phyloP scores from a whole-genome alignment of 30 jellyfish, hydroid and myxozoan species.

The Hydractinia symbiolongicarpus region DNA sequence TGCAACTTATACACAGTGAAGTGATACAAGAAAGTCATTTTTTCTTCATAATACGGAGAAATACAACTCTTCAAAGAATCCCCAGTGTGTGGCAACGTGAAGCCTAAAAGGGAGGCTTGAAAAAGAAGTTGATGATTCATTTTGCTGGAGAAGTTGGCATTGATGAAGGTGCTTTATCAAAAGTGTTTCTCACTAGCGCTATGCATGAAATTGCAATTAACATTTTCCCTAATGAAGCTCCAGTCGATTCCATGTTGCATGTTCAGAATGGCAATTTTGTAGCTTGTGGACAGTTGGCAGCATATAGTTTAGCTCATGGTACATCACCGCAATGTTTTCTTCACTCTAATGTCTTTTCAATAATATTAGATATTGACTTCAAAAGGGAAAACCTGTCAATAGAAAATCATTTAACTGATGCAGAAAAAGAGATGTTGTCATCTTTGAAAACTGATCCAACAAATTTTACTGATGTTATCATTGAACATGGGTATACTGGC shows the following conservation, averaged over 20 bases:
- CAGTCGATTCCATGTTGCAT: slow-evolving; percentile 23
- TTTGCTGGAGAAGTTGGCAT: slow-evolving; percentile 42
- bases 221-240: slow-evolving; percentile 34
- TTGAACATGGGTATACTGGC: too few relatives aligned
- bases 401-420: too few relatives aligned
- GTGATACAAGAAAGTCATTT: too few relatives aligned
- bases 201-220: slow-evolving; percentile 22
- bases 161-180: slow-evolving; percentile 34
- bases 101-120: slow-evolving; percentile 17
- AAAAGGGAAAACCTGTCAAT: neutral
- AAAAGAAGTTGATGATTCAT: slow-evolving; percentile 25
- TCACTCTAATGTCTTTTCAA: too few relatives aligned
- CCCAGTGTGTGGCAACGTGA: slow-evolving; percentile 19
- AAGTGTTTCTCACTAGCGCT: slow-evolving; percentile 28
- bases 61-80: slow-evolving; percentile 6
- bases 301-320: slow-evolving; percentile 44
- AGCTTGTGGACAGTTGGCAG: slow-evolving; percentile 37
- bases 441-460: too few relatives aligned
- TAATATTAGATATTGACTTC: neutral
- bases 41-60: slow-evolving; percentile 2
- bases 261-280: slow-evolving; percentile 43
- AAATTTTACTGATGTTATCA: too few relatives aligned
- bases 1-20: too few relatives aligned
- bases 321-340: slow-evolving; percentile 40
- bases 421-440: too few relatives aligned